These are phyloP conservation scores for Leptodactylus fuscus DNA, from an alignment of 2,113 vertebrate species.

Conservation along the genomic window DNA sequence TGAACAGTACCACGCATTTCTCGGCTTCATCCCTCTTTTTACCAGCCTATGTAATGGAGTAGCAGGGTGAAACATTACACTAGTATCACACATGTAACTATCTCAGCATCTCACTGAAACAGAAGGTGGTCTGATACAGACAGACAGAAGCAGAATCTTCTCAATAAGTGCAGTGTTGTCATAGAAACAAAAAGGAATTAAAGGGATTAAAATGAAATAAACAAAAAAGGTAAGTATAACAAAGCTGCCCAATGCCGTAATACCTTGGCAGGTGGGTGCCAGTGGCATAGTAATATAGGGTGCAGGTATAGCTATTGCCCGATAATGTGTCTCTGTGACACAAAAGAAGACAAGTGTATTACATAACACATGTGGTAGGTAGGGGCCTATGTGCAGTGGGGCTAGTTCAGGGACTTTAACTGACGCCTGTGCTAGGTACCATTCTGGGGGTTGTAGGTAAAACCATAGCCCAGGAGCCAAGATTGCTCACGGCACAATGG, in stretches of 20 bases:
- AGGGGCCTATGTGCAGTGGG: no score
- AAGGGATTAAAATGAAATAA: neutral
- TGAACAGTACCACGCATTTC: neutral
- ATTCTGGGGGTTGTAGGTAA: no score
- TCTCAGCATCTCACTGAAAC: neutral
- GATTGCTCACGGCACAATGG: no score
- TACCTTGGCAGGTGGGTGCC: neutral
- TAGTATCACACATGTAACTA: neutral
- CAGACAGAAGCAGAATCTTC: neutral
- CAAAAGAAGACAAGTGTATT: neutral
- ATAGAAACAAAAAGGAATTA: neutral
- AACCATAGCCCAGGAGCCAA: no score
- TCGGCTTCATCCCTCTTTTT: neutral
- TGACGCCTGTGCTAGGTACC: no score
- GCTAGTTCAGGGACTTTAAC: no score
- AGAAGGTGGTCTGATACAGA: neutral
- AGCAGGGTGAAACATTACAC: neutral
- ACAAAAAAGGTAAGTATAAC: neutral
- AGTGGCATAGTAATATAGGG: neutral
- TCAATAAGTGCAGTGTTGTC: neutral
- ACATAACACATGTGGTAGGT: neutral
- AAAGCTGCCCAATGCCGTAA: neutral
- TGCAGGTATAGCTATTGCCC: neutral
- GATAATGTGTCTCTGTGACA: no score
- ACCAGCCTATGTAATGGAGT: neutral